A percentile compares a stretch with the other conserved stretches of the same genome.
phyloP scores from a whole-genome alignment of 2,888 invertebrate species.

The Caenorhabditis sp. region DNA sequence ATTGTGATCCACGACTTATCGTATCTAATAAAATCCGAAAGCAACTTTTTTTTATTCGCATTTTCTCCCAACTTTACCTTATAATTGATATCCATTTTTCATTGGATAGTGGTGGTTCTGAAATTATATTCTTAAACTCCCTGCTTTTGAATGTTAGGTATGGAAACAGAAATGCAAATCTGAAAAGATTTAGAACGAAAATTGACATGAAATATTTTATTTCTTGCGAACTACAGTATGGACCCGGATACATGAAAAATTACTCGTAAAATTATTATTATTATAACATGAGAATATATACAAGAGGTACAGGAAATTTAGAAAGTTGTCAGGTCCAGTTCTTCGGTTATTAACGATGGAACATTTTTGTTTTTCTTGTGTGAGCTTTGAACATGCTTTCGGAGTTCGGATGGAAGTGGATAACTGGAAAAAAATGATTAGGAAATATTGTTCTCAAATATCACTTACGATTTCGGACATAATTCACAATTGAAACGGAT shows the following conservation, averaged over 20 bases:
- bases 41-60: too few species aligned
- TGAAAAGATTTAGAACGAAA: not conserved
- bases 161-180: not conserved
- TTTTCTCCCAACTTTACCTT: constrained; percentile 30
- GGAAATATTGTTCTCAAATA: not conserved
- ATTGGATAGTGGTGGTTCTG: not conserved
- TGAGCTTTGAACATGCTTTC: constrained; percentile 33
- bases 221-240: not conserved
- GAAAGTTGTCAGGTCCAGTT: not conserved
- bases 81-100: constrained; percentile 44
- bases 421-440: constrained; percentile 9
- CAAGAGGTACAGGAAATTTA: not conserved
- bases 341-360: not conserved
- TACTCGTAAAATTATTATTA: not conserved
- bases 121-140: not conserved
- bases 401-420: constrained; percentile 38
- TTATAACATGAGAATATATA: not conserved
- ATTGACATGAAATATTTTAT: not conserved
- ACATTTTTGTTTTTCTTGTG: constrained; percentile 7
- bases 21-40: too few species aligned
- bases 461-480: constrained; percentile 28
- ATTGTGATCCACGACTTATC: too few species aligned
- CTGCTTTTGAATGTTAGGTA: not conserved
- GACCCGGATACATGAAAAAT: not conserved
- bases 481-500: constrained; percentile 19